Evolutionary conservation across 2,888 invertebrate species (phyloP), one percentile per base, ranked within the genome.

Genomic region (Pristionchus entomophagus): DNA sequence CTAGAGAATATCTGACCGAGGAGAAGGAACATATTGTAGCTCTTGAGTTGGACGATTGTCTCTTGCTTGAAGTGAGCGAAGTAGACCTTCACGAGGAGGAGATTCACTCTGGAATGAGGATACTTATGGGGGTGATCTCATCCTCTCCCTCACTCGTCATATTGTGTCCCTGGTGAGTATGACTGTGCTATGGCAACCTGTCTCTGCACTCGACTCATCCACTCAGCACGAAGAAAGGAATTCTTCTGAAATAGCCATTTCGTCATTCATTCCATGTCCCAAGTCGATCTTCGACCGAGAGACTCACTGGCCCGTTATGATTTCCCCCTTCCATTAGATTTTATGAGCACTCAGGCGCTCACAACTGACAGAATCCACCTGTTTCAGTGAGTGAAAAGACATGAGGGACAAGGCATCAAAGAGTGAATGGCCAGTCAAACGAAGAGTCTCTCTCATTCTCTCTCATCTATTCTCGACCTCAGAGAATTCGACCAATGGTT

Each of bases 51-150:
- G 1, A 89, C 86, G 62, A 92, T 92, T 0, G 90, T 89, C 80
- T 92, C 92, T 80, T 92, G 90, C 73, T 92, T 92, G 87, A 92
- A 91, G 83, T 92, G 92, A 35, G 91, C 91, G 80, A 91, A 92
- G 78, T 92, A 92, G 38, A 92, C 88, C 56, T 92, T 92, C 19
- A 92, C 88, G 69, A 90, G 91, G 0, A 92, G 88, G 14, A 92
- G 88, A 81, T 92, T 92, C 19, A 92, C 92, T 62, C 91, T 91
- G 87, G 85, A 89, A 87, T 78, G 32, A 14, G 19, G 19, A 80
- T 65, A 0, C 10, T 19, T 19, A n/a, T n/a, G n/a, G n/a, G n/a
- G n/a, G n/a, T n/a, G n/a, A n/a, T n/a, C n/a, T 41, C 22, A 32
- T 41, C 17, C 10, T 41, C 12, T 22, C 17, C 19, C 69, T 4